Base-by-base conservation (phyloP, 2,113 vertebrate species). In the Prunella himalayana region DNA sequence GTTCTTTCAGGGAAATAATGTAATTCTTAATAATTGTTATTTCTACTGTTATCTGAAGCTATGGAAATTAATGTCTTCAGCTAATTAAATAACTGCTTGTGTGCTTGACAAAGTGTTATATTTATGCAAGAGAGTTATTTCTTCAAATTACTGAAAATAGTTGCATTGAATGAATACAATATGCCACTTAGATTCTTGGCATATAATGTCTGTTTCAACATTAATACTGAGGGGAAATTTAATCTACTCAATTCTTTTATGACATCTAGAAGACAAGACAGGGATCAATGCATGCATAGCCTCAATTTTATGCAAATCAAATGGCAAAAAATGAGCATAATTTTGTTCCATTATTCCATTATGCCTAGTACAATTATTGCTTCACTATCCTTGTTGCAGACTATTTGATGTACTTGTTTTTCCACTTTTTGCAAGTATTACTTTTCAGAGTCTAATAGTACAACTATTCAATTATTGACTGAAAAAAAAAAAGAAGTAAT, bases 251-350 rank as follows among this genome's bases (percentile, higher is more conserved):
- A 17, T 89, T 87, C 37, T 79, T 92, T 77, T 82, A 77, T 86
- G 47, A 94, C 75, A 73, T 90, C 66, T 70, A 82, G 75, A 10
- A 95, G 87, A 73, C 15, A 85, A 91, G 93, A 85, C 51, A 90
- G 53, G 61, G 85, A 93, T 95, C 93, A 91, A 50, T 44, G 71
- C 45, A 80, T 69, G 53, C 59, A 8, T 39, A 94, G 47, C 72
- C 72, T 76, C 90, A 88, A 69, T 95, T 90, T 91, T 65, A 86
- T 94, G 82, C 59, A 93, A 95, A 95, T 92, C 59, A 64, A 94
- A 91, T 84, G 79, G 75, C 70, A 95, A 85, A 95, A 90, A 82
- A 77, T 39, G 73, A 70, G 54, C 59, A 80, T 41, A 6, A 72
- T 95, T 94, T 90, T 80, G 73, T 86, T 88, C 50, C 49, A 87